A percentile compares a stretch with the other conserved stretches of the same genome.
Evolutionary conservation across 2,113 vertebrate genomes (phyloP).

Genomic region (Archilochus colubris): DNA sequence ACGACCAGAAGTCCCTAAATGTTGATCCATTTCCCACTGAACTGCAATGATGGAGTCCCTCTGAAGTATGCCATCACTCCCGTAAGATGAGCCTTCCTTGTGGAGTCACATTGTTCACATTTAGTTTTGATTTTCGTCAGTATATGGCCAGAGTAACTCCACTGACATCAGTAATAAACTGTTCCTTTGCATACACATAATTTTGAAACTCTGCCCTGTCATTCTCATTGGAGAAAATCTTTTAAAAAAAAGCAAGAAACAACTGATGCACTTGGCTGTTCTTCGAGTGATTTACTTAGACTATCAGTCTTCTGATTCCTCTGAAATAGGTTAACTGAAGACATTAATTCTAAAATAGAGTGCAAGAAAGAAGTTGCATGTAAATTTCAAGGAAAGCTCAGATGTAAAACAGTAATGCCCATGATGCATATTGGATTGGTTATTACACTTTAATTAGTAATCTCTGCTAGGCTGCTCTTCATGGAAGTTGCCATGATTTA

Average conservation of each 20-base stretch:
- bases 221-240: background rate
- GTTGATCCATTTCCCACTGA: background rate
- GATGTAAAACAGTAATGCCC: background rate
- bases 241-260: background rate
- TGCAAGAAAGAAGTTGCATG: background rate
- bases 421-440: background rate
- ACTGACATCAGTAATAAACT: background rate
- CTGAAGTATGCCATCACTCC: background rate
- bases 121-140: background rate
- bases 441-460: background rate
- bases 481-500: background rate
- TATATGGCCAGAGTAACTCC: background rate
- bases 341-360: background rate
- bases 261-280: background rate
- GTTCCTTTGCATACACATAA: background rate
- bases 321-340: background rate
- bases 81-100: background rate
- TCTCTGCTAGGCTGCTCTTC: background rate
- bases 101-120: background rate
- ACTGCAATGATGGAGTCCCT: background rate
- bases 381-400: background rate
- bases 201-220: background rate
- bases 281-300: background rate
- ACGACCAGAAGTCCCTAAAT: background rate
- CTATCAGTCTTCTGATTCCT: background rate